Conservation (phyloP, 2,797 vertebrate genomes). For the Xenentodon cancila region DNA sequence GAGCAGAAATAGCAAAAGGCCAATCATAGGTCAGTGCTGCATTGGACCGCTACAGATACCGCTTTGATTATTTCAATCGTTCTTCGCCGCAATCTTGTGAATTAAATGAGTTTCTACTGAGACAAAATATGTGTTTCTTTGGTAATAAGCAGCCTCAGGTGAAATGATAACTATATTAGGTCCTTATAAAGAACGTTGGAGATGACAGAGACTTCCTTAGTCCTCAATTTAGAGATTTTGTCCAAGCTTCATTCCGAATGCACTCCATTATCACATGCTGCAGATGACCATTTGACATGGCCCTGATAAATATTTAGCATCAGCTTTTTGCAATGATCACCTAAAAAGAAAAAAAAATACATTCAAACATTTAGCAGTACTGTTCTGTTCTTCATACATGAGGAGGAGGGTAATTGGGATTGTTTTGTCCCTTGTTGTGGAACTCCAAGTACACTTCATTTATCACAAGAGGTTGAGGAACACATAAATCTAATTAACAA, state of each 20-base stretch:
- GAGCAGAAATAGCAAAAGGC: conserved; percentile 17
- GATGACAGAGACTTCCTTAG: conserved; percentile 9
- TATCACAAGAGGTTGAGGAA: not conserved
- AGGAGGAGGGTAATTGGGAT: conserved; percentile 1
- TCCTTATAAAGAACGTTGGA: conserved; percentile 12
- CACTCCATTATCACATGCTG: conserved; percentile 44
- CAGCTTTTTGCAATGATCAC: conserved; percentile 45
- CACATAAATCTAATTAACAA: not conserved
- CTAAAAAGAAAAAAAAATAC: conserved; percentile 38
- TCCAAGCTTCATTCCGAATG: conserved; percentile 36
- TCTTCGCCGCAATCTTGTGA: conserved; percentile 3
- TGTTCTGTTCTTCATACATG: conserved; percentile 24
- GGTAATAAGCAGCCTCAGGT: conserved; percentile 1
- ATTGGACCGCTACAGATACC: conserved; percentile 46
- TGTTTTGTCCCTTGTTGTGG: not conserved
- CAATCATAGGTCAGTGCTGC: conserved; percentile 33
- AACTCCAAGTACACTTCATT: not conserved
- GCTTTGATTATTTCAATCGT: conserved; percentile 23
- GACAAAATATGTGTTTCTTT: conserved; percentile 13
- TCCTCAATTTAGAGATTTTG: not conserved
- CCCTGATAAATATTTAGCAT: conserved; percentile 23
- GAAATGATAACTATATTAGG: conserved; percentile 6
- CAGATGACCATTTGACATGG: conserved; percentile 42
- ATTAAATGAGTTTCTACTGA: conserved; percentile 20
- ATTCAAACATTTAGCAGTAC: conserved; percentile 30